Evolutionary conservation across 1,140 invertebrate species (phyloP).

Genomic region (Cotesia vestalis): DNA sequence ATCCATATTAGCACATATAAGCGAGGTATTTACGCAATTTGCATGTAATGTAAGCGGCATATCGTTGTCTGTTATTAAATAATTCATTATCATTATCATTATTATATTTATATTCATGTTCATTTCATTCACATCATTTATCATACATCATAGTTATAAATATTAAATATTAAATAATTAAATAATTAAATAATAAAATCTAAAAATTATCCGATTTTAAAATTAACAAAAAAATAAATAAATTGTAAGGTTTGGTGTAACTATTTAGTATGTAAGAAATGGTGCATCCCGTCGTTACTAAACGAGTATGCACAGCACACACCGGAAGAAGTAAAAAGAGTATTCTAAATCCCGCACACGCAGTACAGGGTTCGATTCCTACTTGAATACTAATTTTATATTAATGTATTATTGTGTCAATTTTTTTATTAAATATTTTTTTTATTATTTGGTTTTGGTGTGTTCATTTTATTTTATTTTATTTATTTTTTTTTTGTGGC

Average conservation of each 20-base stretch:
- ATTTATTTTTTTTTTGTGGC: neutral
- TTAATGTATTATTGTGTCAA: neutral
- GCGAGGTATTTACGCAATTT: neutral
- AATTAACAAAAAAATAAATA: neutral
- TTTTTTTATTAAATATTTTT: neutral
- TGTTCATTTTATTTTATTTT: neutral
- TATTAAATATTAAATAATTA: conserved; percentile 14
- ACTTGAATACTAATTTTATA: conserved; percentile 33
- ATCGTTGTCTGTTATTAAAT: neutral
- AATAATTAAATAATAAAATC: conserved; percentile 7
- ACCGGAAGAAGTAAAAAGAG: conserved; percentile 39
- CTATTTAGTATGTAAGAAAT: conserved; percentile 44
- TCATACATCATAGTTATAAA: neutral
- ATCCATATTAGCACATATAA: conserved; percentile 9
- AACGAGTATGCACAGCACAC: neutral
- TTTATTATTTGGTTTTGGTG: neutral
- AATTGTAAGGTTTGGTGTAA: neutral
- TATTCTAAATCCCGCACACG: conserved; percentile 17
- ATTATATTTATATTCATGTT: neutral
- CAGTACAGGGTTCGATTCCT: conserved; percentile 49
- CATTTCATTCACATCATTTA: neutral
- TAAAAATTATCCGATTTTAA: neutral
- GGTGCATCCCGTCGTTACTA: conserved; percentile 25
- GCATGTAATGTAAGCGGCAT: conserved; percentile 6
- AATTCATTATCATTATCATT: neutral